A percentile compares a stretch with the other conserved stretches of the same genome.
Evolutionary conservation across 2,113 vertebrate species (phyloP).

Genomic region (Amblyornis subalaris): DNA sequence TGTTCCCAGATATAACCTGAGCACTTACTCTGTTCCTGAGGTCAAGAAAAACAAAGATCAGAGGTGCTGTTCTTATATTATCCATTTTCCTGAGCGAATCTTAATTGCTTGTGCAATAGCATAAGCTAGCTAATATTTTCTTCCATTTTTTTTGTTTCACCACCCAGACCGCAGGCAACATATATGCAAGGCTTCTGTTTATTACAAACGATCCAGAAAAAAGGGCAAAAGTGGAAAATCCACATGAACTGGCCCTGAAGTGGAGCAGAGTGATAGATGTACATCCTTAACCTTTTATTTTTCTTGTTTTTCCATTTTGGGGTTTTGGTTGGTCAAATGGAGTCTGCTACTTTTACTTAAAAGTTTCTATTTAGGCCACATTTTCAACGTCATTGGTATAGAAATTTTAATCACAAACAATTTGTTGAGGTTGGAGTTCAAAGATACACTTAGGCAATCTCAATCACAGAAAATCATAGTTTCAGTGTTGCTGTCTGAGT

Average conservation of each 20-base stretch:
- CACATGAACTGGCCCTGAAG: background rate
- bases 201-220: background rate
- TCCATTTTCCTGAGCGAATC: background rate
- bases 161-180: background rate
- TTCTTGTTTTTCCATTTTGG: background rate
- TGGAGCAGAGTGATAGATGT: background rate
- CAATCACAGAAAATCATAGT: background rate
- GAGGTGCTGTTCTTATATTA: background rate
- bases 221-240: background rate
- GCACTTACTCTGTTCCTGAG: background rate
- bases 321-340: background rate
- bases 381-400: background rate
- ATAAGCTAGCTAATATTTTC: too few relatives aligned
- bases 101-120: background rate
- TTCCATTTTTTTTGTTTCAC: background rate
- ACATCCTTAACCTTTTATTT: background rate
- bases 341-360: background rate
- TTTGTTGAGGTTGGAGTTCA: background rate
- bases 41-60: background rate
- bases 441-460: background rate
- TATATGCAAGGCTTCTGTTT: background rate
- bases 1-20: background rate
- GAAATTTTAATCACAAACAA: background rate
- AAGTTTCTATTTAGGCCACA: background rate
- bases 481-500: background rate